phyloP scores from a whole-genome alignment of 2,888 invertebrate genomes.

The Amphipyra tragopoginis region DNA sequence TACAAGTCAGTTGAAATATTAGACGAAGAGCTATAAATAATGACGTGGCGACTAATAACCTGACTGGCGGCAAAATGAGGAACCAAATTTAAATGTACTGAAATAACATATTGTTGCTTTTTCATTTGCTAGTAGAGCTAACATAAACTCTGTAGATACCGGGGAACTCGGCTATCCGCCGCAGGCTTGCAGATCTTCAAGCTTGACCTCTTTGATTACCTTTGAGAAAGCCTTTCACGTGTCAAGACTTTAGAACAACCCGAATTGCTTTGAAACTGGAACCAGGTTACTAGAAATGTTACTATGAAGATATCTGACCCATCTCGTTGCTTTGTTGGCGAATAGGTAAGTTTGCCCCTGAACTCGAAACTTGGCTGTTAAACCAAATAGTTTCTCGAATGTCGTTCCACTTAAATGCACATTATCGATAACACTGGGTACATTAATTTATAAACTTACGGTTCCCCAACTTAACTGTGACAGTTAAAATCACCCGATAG shows the following conservation, averaged over 20 bases:
- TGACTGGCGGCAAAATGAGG: too few relatives aligned
- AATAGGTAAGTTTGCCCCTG: neutral
- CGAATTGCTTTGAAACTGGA: slow-evolving; percentile 25
- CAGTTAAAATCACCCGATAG: neutral
- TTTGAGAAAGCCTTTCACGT: slow-evolving; percentile 43
- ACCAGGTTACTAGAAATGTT: slow-evolving; percentile 12
- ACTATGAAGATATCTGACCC: neutral
- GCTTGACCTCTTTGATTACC: slow-evolving; percentile 42
- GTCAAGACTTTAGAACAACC: slow-evolving; percentile 13
- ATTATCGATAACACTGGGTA: neutral
- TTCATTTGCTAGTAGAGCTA: neutral
- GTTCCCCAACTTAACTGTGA: too few relatives aligned
- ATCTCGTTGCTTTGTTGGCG: slow-evolving; percentile 1
- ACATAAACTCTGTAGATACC: slow-evolving; percentile 17
- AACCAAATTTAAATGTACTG: too few relatives aligned
- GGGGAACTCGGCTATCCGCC: slow-evolving; percentile 18
- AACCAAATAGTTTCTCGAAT: slow-evolving; percentile 6
- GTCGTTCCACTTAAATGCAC: neutral
- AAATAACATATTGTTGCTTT: neutral
- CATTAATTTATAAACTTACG: neutral
- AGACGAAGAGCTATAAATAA: too few relatives aligned
- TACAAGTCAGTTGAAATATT: too few relatives aligned
- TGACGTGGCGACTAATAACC: too few relatives aligned
- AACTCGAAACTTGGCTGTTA: slow-evolving; percentile 1
- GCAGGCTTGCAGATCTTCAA: slow-evolving; percentile 24